These are phyloP conservation scores for Ennomos quercinarius DNA, from an alignment of 2,888 invertebrate species.

Conservation along the genomic window DNA sequence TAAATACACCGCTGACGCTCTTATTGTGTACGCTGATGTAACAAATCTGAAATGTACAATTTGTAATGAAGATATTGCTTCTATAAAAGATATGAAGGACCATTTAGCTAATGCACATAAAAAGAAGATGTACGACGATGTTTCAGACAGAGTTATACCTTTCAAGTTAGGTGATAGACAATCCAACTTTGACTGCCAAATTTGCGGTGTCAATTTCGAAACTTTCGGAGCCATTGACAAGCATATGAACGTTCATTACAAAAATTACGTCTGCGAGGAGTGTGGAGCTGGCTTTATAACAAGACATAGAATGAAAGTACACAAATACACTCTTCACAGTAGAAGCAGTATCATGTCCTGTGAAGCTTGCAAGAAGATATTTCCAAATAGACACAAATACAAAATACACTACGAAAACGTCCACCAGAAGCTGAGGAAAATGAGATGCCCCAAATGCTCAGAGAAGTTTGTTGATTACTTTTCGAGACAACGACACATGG, in stretches of 20 bases:
- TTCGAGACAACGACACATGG: slow-evolving; percentile 68
- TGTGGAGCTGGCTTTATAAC: slow-evolving; percentile 74
- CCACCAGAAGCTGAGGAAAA: slow-evolving; percentile 62
- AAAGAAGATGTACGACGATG: slow-evolving; percentile 59
- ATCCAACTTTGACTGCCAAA: slow-evolving; percentile 59
- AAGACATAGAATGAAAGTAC: slow-evolving; percentile 66
- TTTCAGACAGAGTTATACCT: slow-evolving; percentile 67
- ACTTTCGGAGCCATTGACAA: slow-evolving; percentile 73
- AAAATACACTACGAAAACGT: slow-evolving; percentile 67
- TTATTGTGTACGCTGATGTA: slow-evolving; percentile 71
- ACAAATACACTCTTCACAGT: slow-evolving; percentile 63
- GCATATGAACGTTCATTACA: slow-evolving; percentile 74
- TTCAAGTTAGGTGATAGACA: slow-evolving; percentile 60
- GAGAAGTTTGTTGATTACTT: slow-evolving; percentile 70
- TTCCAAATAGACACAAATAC: slow-evolving; percentile 59
- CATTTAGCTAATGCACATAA: slow-evolving; percentile 63
- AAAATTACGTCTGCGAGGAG: slow-evolving; percentile 72
- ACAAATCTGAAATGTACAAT: slow-evolving; percentile 63
- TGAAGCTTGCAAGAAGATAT: slow-evolving; percentile 65
- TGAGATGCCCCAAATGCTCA: slow-evolving; percentile 68
- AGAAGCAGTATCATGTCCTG: slow-evolving; percentile 43
- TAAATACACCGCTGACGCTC: slow-evolving; percentile 61
- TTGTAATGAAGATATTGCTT: slow-evolving; percentile 52
- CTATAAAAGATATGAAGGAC: slow-evolving; percentile 59
- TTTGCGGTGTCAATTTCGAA: slow-evolving; percentile 67